These are phyloP conservation scores for Apodemus agrarius DNA, from an alignment of 2,797 vertebrate species.

Conservation along the genomic window DNA sequence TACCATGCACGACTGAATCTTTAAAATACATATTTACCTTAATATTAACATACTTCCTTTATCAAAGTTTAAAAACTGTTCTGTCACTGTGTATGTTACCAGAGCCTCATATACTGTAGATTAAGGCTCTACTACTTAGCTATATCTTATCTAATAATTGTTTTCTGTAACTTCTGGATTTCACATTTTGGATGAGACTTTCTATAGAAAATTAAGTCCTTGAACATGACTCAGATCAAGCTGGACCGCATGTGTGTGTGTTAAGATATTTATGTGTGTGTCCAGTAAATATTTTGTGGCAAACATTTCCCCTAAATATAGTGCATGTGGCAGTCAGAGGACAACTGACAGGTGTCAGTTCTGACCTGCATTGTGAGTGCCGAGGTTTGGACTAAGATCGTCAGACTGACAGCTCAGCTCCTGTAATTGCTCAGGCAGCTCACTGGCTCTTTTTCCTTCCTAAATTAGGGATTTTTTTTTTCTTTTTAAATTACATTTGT, in stretches of 20 bases:
- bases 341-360: not conserved
- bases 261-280: not conserved
- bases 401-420: not conserved
- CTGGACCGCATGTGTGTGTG: not conserved
- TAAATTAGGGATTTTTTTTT: not conserved
- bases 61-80: not conserved
- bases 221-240: conserved; percentile 31
- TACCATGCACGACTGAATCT: not conserved
- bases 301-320: not conserved
- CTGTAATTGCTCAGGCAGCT: not conserved
- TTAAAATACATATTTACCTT: not conserved
- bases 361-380: not conserved
- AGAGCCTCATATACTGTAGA: not conserved
- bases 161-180: conserved; percentile 18
- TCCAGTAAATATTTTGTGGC: not conserved
- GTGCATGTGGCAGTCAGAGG: not conserved
- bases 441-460: not conserved
- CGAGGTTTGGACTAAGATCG: not conserved
- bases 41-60: not conserved
- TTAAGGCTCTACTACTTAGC: not conserved
- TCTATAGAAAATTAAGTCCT: conserved; percentile 33
- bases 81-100: not conserved
- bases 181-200: conserved; percentile 10
- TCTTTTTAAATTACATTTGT: not conserved
- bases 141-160: not conserved